These are phyloP conservation scores for Amblyraja radiata DNA, from an alignment of 2,797 vertebrate species.

Conservation along the genomic window DNA sequence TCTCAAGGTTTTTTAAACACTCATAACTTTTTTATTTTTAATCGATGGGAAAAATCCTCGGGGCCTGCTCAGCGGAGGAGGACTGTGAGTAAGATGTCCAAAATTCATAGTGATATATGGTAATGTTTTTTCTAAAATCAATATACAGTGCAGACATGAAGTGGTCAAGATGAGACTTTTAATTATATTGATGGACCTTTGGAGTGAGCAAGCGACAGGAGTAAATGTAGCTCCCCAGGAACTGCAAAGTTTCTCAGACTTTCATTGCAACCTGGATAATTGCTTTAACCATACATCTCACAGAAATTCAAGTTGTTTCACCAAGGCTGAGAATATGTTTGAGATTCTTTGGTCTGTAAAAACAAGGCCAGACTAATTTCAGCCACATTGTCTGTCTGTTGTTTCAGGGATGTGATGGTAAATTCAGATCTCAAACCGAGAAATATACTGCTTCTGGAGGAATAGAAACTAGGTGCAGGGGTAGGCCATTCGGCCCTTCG, in stretches of 20 bases:
- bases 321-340: background rate
- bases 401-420: background rate
- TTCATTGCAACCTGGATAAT: background rate
- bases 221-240: background rate
- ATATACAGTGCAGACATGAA: no score
- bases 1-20: no score
- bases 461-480: no score
- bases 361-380: background rate
- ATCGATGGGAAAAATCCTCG: no score
- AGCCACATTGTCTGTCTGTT: background rate
- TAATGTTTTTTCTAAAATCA: no score
- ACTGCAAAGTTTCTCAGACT: background rate
- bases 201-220: background rate
- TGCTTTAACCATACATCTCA: background rate
- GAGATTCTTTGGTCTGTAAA: background rate
- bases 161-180: no score
- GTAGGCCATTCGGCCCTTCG: no score
- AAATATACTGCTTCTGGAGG: background rate
- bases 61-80: no score
- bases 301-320: background rate
- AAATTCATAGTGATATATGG: no score
- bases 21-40: no score
- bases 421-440: conserved; percentile 4
- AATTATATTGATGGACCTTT: background rate
- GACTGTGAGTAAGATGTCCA: no score